These are phyloP conservation scores for Drosophila littoralis DNA, from an alignment of 1,140 invertebrate species.

Conservation along the genomic window DNA sequence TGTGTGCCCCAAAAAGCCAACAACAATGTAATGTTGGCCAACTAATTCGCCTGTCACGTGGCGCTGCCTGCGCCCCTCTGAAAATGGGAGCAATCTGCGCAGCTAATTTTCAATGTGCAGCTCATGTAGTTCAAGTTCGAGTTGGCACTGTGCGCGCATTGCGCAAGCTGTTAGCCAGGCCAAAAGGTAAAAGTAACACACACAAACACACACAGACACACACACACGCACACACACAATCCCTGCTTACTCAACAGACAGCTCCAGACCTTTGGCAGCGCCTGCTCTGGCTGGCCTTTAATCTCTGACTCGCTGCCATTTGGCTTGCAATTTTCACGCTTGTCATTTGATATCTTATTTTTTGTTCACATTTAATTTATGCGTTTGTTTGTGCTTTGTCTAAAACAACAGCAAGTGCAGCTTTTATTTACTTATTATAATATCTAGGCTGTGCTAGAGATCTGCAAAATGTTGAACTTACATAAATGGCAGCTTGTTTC, in stretches of 20 bases:
- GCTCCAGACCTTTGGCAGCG: constrained; percentile 23
- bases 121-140: constrained; percentile 80
- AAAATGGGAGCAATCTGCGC: constrained; percentile 72
- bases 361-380: constrained; percentile 64
- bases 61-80: constrained; percentile 52
- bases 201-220: neutral
- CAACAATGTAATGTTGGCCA: constrained; percentile 61
- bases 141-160: constrained; percentile 63
- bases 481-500: constrained; percentile 70
- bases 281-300: constrained; percentile 57
- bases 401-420: constrained; percentile 32
- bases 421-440: constrained; percentile 2
- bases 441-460: constrained; percentile 5
- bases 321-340: constrained; percentile 64
- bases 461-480: constrained; percentile 77
- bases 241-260: constrained; percentile 3
- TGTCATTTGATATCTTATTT: constrained; percentile 76
- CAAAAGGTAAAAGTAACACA: constrained; percentile 46
- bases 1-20: constrained; percentile 58
- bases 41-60: constrained; percentile 76
- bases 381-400: constrained; percentile 58
- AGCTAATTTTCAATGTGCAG: constrained; percentile 69
- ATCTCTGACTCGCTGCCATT: constrained; percentile 44
- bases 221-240: neutral
- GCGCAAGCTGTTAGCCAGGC: constrained; percentile 48